Percentiles rank a stretch among this genome's conserved stretches.
Evolutionary conservation across 2,113 vertebrate genomes (phyloP).

Genomic region (Podiceps cristatus): DNA sequence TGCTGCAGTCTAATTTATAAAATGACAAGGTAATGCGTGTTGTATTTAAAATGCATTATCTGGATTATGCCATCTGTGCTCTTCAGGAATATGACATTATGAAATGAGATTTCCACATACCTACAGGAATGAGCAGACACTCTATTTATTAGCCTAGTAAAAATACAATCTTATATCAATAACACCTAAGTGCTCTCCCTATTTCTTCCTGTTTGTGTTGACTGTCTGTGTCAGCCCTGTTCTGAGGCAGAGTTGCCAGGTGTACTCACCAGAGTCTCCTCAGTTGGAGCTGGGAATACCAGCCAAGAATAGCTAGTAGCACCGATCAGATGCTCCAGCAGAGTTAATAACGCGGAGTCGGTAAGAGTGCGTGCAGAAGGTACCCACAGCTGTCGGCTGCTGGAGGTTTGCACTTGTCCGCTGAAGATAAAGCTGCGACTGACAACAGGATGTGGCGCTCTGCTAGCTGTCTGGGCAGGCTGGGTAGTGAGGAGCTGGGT

Average conservation of each 20-base stretch:
- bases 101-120: constrained; percentile 55
- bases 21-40: not conserved
- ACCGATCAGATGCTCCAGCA: constrained; percentile 8
- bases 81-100: constrained; percentile 58
- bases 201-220: constrained; percentile 48
- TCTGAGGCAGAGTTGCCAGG: constrained; percentile 25
- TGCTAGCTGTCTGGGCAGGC: not conserved
- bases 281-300: not conserved
- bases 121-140: constrained; percentile 51
- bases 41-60: constrained; percentile 1
- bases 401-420: not conserved
- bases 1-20: not conserved
- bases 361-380: not conserved
- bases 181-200: constrained; percentile 15
- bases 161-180: constrained; percentile 55
- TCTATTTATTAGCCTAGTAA: constrained; percentile 51
- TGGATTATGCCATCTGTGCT: not conserved
- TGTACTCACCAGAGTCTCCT: constrained; percentile 10
- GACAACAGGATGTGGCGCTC: not conserved
- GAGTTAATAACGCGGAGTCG: not conserved
- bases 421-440: not conserved
- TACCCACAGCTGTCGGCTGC: not conserved
- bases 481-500: not conserved
- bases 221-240: constrained; percentile 43
- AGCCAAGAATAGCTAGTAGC: constrained; percentile 8